Conservation (phyloP, 2,113 vertebrate genomes). For the Puffinus mauretanicus region DNA sequence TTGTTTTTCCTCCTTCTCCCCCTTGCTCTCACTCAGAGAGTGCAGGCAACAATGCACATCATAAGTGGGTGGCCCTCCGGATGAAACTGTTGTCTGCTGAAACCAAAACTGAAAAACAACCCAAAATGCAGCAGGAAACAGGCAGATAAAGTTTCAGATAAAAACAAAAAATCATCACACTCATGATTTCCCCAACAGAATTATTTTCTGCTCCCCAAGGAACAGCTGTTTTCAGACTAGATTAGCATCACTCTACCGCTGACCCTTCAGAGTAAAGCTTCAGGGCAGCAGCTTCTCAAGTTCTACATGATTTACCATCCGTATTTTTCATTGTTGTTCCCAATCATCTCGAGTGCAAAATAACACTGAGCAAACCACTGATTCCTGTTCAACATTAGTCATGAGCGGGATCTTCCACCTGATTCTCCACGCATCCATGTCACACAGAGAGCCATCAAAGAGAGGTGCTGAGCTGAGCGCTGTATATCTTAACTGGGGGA, state of each 20-base stretch:
- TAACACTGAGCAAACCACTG: background rate
- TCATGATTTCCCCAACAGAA: background rate
- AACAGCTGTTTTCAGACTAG: slow-evolving; percentile 1
- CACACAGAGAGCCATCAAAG: background rate
- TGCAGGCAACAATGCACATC: background rate
- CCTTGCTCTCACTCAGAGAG: background rate
- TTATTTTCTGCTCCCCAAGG: background rate
- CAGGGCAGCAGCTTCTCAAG: background rate
- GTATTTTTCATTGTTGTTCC: background rate
- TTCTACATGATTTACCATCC: background rate
- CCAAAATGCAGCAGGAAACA: background rate
- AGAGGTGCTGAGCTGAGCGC: background rate
- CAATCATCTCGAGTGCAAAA: background rate
- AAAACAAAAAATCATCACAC: background rate
- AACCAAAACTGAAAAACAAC: background rate
- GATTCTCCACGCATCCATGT: background rate
- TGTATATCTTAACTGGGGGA: background rate
- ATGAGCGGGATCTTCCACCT: background rate
- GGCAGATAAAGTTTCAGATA: background rate
- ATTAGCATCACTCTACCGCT: background rate
- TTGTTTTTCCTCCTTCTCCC: background rate
- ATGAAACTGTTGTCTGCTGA: background rate
- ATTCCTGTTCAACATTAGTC: background rate
- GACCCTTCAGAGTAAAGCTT: background rate
- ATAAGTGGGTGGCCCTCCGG: background rate